phyloP scores from a whole-genome alignment of 2,888 invertebrate species.

The Lasius fuliginosus region DNA sequence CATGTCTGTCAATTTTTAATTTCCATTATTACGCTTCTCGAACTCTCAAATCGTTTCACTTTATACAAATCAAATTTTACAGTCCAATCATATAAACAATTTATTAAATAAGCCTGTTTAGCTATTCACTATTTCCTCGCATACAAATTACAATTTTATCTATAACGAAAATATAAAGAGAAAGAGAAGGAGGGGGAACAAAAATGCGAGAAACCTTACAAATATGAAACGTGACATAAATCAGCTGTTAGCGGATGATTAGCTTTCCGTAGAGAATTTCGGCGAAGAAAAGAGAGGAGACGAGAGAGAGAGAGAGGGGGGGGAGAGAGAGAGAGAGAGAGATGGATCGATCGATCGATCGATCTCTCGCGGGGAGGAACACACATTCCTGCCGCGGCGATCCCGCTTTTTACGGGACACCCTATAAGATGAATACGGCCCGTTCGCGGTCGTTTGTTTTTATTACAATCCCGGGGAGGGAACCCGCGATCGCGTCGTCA shows the following conservation, averaged over 20 bases:
- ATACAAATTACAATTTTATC: not conserved
- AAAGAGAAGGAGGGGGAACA: not conserved
- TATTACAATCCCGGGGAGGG: not conserved
- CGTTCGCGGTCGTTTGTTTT: slow-evolving; percentile 27
- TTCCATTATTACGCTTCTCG: not conserved
- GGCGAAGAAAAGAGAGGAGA: not conserved
- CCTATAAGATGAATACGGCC: slow-evolving; percentile 39
- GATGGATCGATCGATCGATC: slow-evolving; percentile 3
- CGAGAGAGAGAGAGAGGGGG: not conserved
- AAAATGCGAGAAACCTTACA: not conserved
- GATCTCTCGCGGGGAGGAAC: slow-evolving; percentile 13
- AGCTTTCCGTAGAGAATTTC: not conserved
- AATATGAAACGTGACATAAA: not conserved
- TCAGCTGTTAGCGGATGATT: not conserved
- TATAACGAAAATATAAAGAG: not conserved
- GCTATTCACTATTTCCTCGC: not conserved
- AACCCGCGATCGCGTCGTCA: slow-evolving; percentile 21
- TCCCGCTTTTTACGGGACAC: slow-evolving; percentile 43
- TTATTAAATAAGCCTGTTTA: not conserved
- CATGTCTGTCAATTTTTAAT: no score
- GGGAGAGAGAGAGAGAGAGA: not conserved
- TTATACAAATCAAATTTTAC: not conserved
- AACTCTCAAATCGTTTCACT: not conserved
- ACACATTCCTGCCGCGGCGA: slow-evolving; percentile 24
- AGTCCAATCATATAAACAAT: not conserved